Evolutionary conservation across 2,797 vertebrate species (phyloP), one percentile per base, ranked within the genome.

Genomic region (Silurus lanzhouensis): DNA sequence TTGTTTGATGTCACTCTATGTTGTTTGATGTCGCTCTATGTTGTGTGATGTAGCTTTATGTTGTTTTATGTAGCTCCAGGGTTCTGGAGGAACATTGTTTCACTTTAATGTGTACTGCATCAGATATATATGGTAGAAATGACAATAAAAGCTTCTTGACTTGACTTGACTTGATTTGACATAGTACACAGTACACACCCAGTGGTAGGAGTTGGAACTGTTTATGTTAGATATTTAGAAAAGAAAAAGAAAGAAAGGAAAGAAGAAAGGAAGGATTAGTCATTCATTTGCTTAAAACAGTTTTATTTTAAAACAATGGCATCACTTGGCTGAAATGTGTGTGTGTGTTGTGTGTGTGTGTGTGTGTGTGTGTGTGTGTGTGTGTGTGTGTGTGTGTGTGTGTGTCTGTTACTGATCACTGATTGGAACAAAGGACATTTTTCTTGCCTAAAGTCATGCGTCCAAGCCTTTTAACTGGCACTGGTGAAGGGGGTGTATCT

Each of bases 401-500:
- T 90, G 91, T 92, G 94, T 52, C 6, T 52, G 48, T 52, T 52
- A 52, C 48, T 52, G 48, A 91, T 92, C 95, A 91, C 94, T 91
- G 95, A 93, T 94, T 93, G 93, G 93, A 94, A 95, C 94, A 89
- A 92, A 93, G 93, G 94, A 95, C 96, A 97, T 98, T 97, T 97
- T 97, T 98, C 95, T 94, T 95, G 95, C 93, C 95, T 97, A 94
- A 93, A 96, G 97, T 98, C 96, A 97, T 96, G 94, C 96, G 96
- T 97, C 95, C 94, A 96, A 97, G 96, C 96, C 96, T 95, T 96
- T 96, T 97, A 95, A 97, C 97, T 97, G 97, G 96, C 94, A 96
- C 57, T 64, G 46, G 76, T 60, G 83, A 13, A 68, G 72, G 83
- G 61, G 75, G 83, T 60, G 83, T 84, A 78, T 78, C 81, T 78